Evolutionary conservation across 1,140 invertebrate genomes (phyloP), one percentile per base, ranked within the genome.

Genomic region (Ceratoteleas bidentatus): DNA sequence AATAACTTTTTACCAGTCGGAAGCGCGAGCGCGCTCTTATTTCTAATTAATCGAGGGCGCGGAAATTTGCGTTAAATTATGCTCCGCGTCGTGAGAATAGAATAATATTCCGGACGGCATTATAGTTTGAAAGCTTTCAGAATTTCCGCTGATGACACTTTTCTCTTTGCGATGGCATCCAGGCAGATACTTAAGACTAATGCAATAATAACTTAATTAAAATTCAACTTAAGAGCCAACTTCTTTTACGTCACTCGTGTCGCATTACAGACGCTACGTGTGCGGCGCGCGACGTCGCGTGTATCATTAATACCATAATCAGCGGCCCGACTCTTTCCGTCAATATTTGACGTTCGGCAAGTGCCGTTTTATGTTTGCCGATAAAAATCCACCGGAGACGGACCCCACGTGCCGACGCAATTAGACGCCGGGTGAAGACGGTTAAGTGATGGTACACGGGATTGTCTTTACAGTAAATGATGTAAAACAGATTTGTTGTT

Each of bases 41-140:
- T 81, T 68, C 58, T 40, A 66, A 81, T 81, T 75, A 81, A 81
- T 81, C 72, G 40, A 40, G 15, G 52, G 60, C 50, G 64, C 66
- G 54, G 61, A 72, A 76, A 68, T 81, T 75, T 76, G 36, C 61
- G 66, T 81, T 52, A 76, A 76, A 75, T 81, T 81, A 76, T 68
- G 68, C 61, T 56, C 36, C 7, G 56, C 72, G 61, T 73, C 34
- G 60, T 62, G 79, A 76, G 65, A 81, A 81, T 72, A 76, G 61
- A 81, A 81, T 81, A 76, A 72, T 72, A 81, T 75, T 40, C 56
- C 50, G 34, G 73, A 82, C 62, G 72, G 57, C 68, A 73, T 82
- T 82, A 77, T 82, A 76, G 79, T 82, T 82, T 86, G 83, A 87
- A 87, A 87, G 86, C 85, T 87, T 85, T 86, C 77, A 84, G 82